Percentiles rank a stretch among this genome's conserved stretches.
Conservation (phyloP, 2,113 vertebrate genomes). For the Burhinus oedicnemus region DNA sequence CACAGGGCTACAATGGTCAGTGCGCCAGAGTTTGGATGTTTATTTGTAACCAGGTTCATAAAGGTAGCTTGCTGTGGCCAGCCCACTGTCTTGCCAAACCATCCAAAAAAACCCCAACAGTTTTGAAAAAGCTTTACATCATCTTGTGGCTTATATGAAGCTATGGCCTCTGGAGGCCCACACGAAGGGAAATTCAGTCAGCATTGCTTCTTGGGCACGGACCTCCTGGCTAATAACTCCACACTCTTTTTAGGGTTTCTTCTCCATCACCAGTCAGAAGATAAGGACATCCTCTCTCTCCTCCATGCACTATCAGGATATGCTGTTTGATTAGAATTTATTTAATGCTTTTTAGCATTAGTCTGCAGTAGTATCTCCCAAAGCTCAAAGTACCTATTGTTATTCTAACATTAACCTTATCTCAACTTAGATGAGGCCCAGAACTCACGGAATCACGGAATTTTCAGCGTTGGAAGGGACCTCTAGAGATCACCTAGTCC, state of each 20-base stretch:
- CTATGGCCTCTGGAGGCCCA: not conserved
- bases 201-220: not conserved
- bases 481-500: too few relatives aligned
- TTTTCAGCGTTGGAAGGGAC: too few relatives aligned
- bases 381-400: not conserved
- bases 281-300: not conserved
- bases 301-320: not conserved
- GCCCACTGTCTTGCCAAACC: not conserved
- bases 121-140: not conserved
- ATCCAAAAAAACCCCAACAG: not conserved
- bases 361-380: not conserved
- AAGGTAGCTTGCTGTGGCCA: not conserved
- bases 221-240: not conserved
- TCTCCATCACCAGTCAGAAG: not conserved
- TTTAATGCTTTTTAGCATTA: not conserved
- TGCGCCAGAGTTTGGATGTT: not conserved
- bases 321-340: not conserved
- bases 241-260: not conserved
- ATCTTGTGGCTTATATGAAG: not conserved
- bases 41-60: not conserved
- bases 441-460: too few relatives aligned
- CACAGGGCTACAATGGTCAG: not conserved
- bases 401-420: not conserved
- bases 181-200: not conserved
- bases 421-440: not conserved